Base-by-base conservation (phyloP, 2,888 invertebrate species). In the Amphimallon solstitiale region DNA sequence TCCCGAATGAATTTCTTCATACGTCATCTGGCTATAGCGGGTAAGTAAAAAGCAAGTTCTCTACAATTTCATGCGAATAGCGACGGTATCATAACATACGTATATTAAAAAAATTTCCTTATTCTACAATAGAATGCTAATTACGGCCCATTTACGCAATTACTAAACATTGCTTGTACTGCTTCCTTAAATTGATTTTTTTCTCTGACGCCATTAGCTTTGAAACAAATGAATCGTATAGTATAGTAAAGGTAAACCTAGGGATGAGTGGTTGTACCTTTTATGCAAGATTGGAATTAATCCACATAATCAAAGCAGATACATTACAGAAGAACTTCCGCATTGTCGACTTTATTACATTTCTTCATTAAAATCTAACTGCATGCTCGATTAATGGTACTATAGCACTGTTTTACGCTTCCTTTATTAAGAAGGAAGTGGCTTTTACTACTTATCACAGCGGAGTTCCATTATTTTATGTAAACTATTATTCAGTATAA, bases 1-100 rank as follows among this genome's bases (percentile, higher is more conserved):
- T 88, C 89, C n/a, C 80, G 89, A 65, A 90, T 89, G 88, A 89
- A 89, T 78, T 89, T 89, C 80, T 90, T 90, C 82, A 89, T 90
- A 70, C 86, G 86, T 82, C 88, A 90, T 74, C 81, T 90, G 21
- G 90, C 90, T 0, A 84, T 89, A 52, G 89, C 89, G 74, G 90
- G 90, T 89, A 82, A 83, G 83, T 63, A 4, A 38, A 49, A 3
- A 62, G n/a, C n/a, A 14, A 17, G 9, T 5, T 9, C 9, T 29
- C 5, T 23, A 2, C 23, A 2, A 5, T 29, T 7, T 29, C n/a
- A n/a, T 29, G 5, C 29, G 5, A 52, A 37, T 37, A 17, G n/a
- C 12, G 15, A 52, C 9, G 12, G 17, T 6, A 17, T 35, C 15
- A 9, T 35, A 37, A 6, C 10, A 37, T 38, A 17, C 7, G n/a